phyloP scores from a whole-genome alignment of 2,113 vertebrate genomes.

The Salvelinus fontinalis region DNA sequence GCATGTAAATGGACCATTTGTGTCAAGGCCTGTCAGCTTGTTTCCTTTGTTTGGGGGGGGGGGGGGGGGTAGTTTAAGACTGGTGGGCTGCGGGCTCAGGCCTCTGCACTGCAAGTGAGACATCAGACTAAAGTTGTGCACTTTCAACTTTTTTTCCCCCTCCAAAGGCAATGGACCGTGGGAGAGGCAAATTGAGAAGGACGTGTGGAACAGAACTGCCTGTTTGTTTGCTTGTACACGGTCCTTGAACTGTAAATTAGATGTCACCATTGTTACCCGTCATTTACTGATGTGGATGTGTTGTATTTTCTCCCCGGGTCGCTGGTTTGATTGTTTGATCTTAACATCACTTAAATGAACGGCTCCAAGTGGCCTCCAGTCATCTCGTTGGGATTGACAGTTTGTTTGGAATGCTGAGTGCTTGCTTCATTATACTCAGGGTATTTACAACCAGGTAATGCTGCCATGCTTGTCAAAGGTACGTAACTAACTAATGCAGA shows the following conservation, averaged over 20 bases:
- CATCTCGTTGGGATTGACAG: constrained; percentile 55
- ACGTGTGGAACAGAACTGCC: constrained; percentile 56
- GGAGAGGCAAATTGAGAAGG: constrained; percentile 71
- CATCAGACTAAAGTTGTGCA: constrained; percentile 54
- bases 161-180: constrained; percentile 53
- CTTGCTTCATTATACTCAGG: constrained; percentile 25
- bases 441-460: constrained; percentile 2
- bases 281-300: constrained; percentile 56
- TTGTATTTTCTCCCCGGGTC: constrained; percentile 44
- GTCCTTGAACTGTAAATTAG: constrained; percentile 75
- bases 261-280: constrained; percentile 75
- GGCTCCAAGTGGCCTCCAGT: constrained; percentile 50
- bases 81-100: constrained; percentile 13
- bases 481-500: not conserved
- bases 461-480: constrained; percentile 1
- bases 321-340: constrained; percentile 70
- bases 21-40: constrained; percentile 3
- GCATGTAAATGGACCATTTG: constrained; percentile 18
- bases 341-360: constrained; percentile 65
- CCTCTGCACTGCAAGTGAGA: constrained; percentile 56
- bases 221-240: constrained; percentile 76
- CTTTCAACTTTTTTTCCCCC: constrained; percentile 46
- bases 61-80: constrained; percentile 18
- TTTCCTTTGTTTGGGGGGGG: not conserved
- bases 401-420: constrained; percentile 41